A percentile compares a stretch with the other conserved stretches of the same genome.
Evolutionary conservation across 2,113 vertebrate genomes (phyloP).

Genomic region (Castor canadensis): DNA sequence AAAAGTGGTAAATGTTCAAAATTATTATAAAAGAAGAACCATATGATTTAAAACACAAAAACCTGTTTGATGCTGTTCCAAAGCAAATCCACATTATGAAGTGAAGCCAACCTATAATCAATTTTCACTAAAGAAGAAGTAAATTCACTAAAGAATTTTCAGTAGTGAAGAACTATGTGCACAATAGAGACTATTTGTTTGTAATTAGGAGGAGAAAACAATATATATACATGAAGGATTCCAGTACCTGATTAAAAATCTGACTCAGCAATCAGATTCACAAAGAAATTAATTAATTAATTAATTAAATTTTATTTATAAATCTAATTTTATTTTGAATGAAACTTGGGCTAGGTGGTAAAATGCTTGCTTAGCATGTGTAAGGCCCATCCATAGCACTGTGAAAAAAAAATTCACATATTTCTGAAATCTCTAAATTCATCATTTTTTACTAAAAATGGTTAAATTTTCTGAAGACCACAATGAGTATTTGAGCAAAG

Average conservation of each 20-base stretch:
- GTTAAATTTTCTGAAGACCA: conserved; percentile 2
- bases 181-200: conserved; percentile 12
- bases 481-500: background rate
- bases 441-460: background rate
- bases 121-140: background rate
- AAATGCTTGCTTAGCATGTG: background rate
- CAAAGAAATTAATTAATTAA: no score
- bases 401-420: background rate
- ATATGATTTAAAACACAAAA: conserved; percentile 40
- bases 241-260: conserved; percentile 6
- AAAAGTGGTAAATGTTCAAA: conserved; percentile 38
- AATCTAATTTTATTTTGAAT: no score
- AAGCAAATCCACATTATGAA: conserved; percentile 17
- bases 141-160: no score
- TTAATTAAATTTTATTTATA: no score
- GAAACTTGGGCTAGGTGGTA: no score
- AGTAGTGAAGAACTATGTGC: background rate
- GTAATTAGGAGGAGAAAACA: conserved; percentile 24
- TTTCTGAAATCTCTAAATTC: background rate
- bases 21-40: conserved; percentile 54
- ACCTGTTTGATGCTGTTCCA: conserved; percentile 49
- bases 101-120: conserved; percentile 36
- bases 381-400: no score
- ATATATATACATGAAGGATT: background rate
- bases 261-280: background rate